Evolutionary conservation across 2,888 invertebrate species (phyloP).

Genomic region (Agriopis leucophaearia): DNA sequence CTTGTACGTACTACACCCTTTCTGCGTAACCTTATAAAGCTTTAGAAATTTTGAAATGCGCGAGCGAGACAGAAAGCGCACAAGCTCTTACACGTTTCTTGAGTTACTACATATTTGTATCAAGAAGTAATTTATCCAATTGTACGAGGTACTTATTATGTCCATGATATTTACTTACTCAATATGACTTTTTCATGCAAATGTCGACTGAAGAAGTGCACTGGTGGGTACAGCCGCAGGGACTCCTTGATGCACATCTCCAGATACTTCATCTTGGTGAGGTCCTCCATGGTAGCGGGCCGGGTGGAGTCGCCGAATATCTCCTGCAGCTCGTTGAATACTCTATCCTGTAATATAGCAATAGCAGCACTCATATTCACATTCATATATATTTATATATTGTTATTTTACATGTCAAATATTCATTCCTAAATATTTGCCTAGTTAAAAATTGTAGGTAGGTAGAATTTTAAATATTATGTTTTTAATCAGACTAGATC

Average conservation of each 20-base stretch:
- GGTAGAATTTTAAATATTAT: too few relatives aligned
- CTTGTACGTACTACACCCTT: too few relatives aligned
- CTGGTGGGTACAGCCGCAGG: slow-evolving; percentile 88
- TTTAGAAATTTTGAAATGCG: too few relatives aligned
- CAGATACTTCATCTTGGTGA: slow-evolving; percentile 89
- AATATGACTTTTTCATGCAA: slow-evolving; percentile 85
- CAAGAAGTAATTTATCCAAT: too few relatives aligned
- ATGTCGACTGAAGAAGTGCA: slow-evolving; percentile 88
- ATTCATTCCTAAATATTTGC: background rate
- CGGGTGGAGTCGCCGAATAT: slow-evolving; percentile 88
- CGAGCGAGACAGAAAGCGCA: too few relatives aligned
- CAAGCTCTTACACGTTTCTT: too few relatives aligned
- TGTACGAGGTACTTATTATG: too few relatives aligned
- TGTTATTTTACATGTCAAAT: too few relatives aligned
- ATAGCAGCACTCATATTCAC: background rate
- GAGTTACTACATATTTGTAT: too few relatives aligned
- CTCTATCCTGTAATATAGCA: slow-evolving; percentile 83
- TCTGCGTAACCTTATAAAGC: too few relatives aligned
- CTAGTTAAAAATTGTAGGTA: background rate
- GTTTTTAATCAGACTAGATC: too few relatives aligned
- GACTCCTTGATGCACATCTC: slow-evolving; percentile 91
- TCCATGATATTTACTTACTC: slow-evolving; percentile 81
- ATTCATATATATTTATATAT: too few relatives aligned
- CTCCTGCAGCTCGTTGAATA: slow-evolving; percentile 87
- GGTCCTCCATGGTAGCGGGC: slow-evolving; percentile 86